A percentile compares a stretch with the other conserved stretches of the same genome.
phyloP scores from a whole-genome alignment of 2,797 vertebrate species.

The Spondyliosoma cantharus region DNA sequence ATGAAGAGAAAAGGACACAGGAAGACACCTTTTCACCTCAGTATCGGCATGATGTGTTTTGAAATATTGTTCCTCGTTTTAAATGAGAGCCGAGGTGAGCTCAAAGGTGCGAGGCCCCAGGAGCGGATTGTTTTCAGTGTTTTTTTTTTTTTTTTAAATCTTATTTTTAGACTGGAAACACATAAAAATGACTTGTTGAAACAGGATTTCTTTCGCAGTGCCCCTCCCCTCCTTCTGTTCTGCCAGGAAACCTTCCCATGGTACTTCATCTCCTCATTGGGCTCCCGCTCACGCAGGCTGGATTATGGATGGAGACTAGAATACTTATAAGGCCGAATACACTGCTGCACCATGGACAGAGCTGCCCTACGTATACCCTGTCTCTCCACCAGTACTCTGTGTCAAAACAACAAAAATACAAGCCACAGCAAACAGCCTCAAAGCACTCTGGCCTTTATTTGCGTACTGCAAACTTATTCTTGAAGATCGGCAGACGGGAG shows the following conservation, averaged over 20 bases:
- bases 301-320: constrained; percentile 73
- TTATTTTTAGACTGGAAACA: constrained; percentile 32
- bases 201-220: constrained; percentile 38
- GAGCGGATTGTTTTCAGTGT: constrained; percentile 48
- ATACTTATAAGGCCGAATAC: constrained; percentile 72
- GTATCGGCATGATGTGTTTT: constrained; percentile 15
- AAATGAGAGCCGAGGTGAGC: constrained; percentile 25
- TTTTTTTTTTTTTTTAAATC: constrained; percentile 39
- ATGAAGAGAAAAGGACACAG: constrained; percentile 28
- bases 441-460: constrained; percentile 20
- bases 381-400: constrained; percentile 34
- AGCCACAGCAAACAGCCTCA: constrained; percentile 21
- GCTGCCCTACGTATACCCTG: constrained; percentile 21
- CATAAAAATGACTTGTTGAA: constrained; percentile 48
- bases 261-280: constrained; percentile 73
- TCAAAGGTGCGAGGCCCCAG: constrained; percentile 23
- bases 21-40: constrained; percentile 21
- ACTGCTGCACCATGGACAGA: constrained; percentile 53
- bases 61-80: constrained; percentile 22
- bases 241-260: constrained; percentile 68
- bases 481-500: constrained; percentile 49
- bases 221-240: constrained; percentile 34
- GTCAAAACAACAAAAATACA: constrained; percentile 60
- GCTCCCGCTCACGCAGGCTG: constrained; percentile 68
- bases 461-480: constrained; percentile 45